Base-by-base conservation (phyloP, 2,113 vertebrate species). In the Chlamydotis undulata region DNA sequence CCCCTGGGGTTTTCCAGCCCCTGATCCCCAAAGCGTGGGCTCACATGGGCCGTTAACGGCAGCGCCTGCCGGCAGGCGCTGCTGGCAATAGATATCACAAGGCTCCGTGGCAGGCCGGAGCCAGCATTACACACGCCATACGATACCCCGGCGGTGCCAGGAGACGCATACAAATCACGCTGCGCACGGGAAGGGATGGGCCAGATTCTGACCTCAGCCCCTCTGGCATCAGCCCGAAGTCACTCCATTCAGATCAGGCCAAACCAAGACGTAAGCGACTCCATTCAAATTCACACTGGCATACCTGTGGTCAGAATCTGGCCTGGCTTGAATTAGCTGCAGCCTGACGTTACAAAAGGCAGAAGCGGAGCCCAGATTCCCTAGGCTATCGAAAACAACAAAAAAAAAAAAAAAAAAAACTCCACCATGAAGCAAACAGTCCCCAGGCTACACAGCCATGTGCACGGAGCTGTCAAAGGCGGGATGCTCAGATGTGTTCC, bases 231-330 rank as follows among this genome's bases (percentile, higher is more conserved):
- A 73, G 84, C 78, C 89, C 64, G 84, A 78, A 93, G 93, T 83
- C 89, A 78, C 87, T 97, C 95, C 96, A 97, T 97, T 97, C 96
- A 97, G 77, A 78, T 90, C 8, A 7, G 69, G 93, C 96, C 96
- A 95, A 97, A 93, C 83, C 87, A 65, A 96, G 90, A 95, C 91
- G 71, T 95, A 96, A 97, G 91, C 8, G 52, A 57, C 93, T 95
- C 94, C 91, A 92, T 95, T 94, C 95, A 96, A 94, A 96, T 95
- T 95, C 94, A 95, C 92, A 91, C 87, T 94, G 89, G 87, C 95
- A 95, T 97, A 94, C 95, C 96, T 97, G 95, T 88, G 96, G 96
- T 95, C 96, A 94, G 95, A 53, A 94, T 96, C 92, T 94, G 92
- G 92, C 95, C 94, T 95, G 96, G 86, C 96, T 97, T 93, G 88